Evolutionary conservation across 1,140 invertebrate genomes (phyloP), one percentile per base, ranked within the genome.

Genomic region (Papilio helenus): DNA sequence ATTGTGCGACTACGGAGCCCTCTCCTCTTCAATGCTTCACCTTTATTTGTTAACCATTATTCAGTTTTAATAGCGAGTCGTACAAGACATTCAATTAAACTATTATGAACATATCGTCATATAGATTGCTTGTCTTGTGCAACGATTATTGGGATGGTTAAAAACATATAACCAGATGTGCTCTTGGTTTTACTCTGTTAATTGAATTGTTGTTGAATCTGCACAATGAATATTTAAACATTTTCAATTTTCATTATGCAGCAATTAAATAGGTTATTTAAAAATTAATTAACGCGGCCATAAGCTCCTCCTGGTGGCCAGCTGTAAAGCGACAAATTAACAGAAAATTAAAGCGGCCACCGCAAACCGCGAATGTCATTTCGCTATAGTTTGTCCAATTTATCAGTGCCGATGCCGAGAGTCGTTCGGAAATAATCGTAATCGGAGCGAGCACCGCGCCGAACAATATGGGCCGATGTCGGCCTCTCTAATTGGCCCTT

Each of bases 401-500:
- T 94, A 94, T 94, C 93, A 93, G 89, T 88, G 86, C 86, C 82
- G 88, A 91, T 88, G 86, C 86, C 81, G 88, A 91, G 90, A 91
- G 91, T 88, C 89, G 90, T 92, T 92, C 90, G 89, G 87, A 90
- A 92, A 93, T 93, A 94, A 94, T 94, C 93, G 93, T 93, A 92
- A 94, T 93, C 92, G 92, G 91, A 93, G 88, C 91, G 91, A 92
- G 91, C 89, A 84, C 84, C 87, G 88, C 90, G 91, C 89, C 89
- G 93, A 94, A 94, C 93, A 94, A 94, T 94, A 93, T 92, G 91
- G 93, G 87, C 92, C 93, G 93, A 93, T 92, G 92, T 89, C 92
- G 92, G 91, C 87, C 90, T 91, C 90, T 90, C 92, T 94, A 94
- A 94, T 94, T 94, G 93, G 93, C 93, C 92, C 93, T 94, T 93